These are phyloP conservation scores for Idaea biselata DNA, from an alignment of 2,888 invertebrate species.

Conservation along the genomic window DNA sequence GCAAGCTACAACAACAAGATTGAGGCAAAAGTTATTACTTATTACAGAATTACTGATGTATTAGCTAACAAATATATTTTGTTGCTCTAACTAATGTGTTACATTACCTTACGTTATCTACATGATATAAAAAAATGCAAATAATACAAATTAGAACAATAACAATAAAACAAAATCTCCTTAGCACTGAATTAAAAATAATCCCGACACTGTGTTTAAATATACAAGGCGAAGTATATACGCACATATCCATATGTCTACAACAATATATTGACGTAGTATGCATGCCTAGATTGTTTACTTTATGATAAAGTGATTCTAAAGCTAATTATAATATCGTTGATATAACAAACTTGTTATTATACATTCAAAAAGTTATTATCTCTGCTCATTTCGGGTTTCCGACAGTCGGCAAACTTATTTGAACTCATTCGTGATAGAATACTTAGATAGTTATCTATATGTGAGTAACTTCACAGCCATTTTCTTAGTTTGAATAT, in stretches of 20 bases:
- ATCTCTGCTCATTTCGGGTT: background rate
- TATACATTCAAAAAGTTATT: background rate
- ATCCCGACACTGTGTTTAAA: background rate
- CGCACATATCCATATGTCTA: background rate
- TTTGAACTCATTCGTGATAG: background rate
- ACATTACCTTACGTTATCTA: background rate
- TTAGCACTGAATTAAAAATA: background rate
- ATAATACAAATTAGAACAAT: background rate
- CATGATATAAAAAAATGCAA: background rate
- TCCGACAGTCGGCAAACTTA: background rate
- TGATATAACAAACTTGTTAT: no score
- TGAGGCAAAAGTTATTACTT: background rate
- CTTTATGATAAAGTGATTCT: background rate
- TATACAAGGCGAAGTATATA: background rate
- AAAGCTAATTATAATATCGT: background rate
- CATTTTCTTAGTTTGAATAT: no score
- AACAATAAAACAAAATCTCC: conserved; percentile 1
- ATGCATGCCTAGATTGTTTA: background rate
- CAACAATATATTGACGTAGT: background rate
- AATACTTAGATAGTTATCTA: background rate
- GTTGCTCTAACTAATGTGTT: no score
- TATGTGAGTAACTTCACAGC: no score
- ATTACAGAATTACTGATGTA: no score
- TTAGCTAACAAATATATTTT: no score
- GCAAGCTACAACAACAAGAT: background rate